A percentile compares a stretch with the other conserved stretches of the same genome.
Evolutionary conservation across 1,140 invertebrate species (phyloP).

Genomic region (Drosophila persimilis): DNA sequence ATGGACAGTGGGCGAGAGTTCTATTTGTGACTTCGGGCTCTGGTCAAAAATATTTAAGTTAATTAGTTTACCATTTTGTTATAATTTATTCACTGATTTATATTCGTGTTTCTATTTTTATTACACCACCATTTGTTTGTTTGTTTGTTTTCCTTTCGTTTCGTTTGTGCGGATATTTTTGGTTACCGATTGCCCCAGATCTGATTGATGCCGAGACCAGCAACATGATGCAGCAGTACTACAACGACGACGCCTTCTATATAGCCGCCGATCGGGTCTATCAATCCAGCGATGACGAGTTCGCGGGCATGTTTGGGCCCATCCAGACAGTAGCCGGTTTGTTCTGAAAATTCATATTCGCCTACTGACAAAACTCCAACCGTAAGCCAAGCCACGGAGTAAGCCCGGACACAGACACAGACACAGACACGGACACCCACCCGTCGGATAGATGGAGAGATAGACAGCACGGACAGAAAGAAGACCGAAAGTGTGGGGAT

Average conservation of each 20-base stretch:
- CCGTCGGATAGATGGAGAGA: no score
- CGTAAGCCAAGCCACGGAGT: slow-evolving; percentile 11
- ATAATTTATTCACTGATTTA: slow-evolving; percentile 9
- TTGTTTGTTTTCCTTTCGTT: slow-evolving; percentile 23
- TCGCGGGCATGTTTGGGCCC: slow-evolving; percentile 80
- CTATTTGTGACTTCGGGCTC: neutral
- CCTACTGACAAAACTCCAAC: slow-evolving; percentile 38
- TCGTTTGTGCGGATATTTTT: slow-evolving; percentile 20
- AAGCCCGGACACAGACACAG: slow-evolving; percentile 1
- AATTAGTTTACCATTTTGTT: slow-evolving; percentile 35
- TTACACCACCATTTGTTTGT: slow-evolving; percentile 2
- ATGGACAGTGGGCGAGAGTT: slow-evolving; percentile 2
- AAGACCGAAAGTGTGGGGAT: neutral
- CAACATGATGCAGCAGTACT: slow-evolving; percentile 76
- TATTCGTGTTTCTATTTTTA: slow-evolving; percentile 14
- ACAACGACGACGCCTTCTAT: slow-evolving; percentile 79
- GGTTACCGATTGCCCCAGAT: slow-evolving; percentile 43
- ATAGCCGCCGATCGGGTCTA: slow-evolving; percentile 80
- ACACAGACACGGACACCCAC: neutral
- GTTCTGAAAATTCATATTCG: slow-evolving; percentile 35
- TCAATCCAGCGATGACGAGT: slow-evolving; percentile 78
- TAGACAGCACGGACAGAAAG: no score
- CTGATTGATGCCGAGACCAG: slow-evolving; percentile 74
- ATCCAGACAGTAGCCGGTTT: slow-evolving; percentile 80
- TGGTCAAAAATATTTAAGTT: slow-evolving; percentile 24